Base-by-base conservation (phyloP, 2,113 vertebrate genomes). In the Aythya baeri region DNA sequence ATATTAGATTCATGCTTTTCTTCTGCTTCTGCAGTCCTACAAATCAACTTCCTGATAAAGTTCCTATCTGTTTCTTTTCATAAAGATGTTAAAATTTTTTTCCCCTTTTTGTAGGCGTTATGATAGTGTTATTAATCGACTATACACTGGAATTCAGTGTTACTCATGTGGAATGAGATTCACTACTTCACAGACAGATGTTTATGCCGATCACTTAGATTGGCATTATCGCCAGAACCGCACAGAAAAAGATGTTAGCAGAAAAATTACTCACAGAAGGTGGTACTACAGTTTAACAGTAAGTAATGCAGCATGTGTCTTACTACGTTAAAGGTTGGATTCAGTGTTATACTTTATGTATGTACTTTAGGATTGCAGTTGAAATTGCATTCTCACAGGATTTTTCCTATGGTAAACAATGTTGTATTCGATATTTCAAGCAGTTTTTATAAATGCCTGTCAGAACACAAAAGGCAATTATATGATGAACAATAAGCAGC, bases 151-250 rank as follows among this genome's bases (percentile, higher is more conserved):
- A 83, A 99, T 99, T 97, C 99, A 99, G 98, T 99, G 99, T 97
- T 99, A 99, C 46, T 99, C 99, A 2, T 99, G 99, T 96, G 99
- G 99, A 92, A 99, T 99, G 99, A 98, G 99, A 80, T 99, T 99
- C 97, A 99, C 99, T 8, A 96, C 98, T 14, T 98, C 99, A 26
- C 99, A 99, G 97, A 99, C 99, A 7, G 99, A 99, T 94, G 98
- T 99, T 72, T 99, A 99, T 62, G 99, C 99, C 0, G 99, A 99
- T 97, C 99, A 99, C 92, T 98, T 99, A 97, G 99, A 99, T 83
- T 99, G 99, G 99, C 99, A 99, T 98, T 99, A 99, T 95, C 98
- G 99, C 21, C 99, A 99, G 98, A 99, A 99, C 97, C 97, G 99
- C 71, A 99, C 99, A 1, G 99, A 99, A 86, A 99, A 99, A 85